Percentiles rank a stretch among this genome's conserved stretches.
These are phyloP conservation scores for Adela reaumurella DNA, from an alignment of 2,888 invertebrate genomes.

Conservation along the genomic window DNA sequence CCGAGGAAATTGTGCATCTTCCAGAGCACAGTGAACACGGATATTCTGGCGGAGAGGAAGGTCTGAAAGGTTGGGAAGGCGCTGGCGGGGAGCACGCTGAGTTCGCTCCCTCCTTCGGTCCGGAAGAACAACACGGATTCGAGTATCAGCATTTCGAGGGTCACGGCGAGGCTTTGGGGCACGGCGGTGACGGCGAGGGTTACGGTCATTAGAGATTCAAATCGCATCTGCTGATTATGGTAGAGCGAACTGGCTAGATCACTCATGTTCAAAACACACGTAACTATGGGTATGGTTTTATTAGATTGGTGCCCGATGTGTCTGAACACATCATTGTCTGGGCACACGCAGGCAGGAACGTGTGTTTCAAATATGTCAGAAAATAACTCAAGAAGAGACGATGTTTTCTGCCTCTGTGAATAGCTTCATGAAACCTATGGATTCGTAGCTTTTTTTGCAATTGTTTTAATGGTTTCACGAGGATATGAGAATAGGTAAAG, in stretches of 20 bases:
- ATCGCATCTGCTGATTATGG: background rate
- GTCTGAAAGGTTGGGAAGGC: background rate
- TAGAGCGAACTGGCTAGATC: background rate
- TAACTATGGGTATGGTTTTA: too few relatives aligned
- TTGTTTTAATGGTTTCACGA: too few relatives aligned
- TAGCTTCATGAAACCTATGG: too few relatives aligned
- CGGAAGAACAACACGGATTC: conserved; percentile 3
- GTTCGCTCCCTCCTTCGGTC: background rate
- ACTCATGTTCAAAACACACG: background rate
- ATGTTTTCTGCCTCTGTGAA: too few relatives aligned
- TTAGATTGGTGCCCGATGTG: too few relatives aligned
- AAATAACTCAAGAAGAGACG: too few relatives aligned
- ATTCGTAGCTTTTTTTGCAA: too few relatives aligned
- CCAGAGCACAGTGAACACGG: conserved; percentile 20
- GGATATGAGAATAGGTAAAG: too few relatives aligned
- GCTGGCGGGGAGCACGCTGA: conserved; percentile 9
- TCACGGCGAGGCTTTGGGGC: conserved; percentile 18
- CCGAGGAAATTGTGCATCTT: conserved; percentile 17
- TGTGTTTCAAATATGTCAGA: too few relatives aligned
- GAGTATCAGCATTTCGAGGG: conserved; percentile 20
- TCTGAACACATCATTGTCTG: too few relatives aligned
- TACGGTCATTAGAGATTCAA: conserved; percentile 34
- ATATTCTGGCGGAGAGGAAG: conserved; percentile 20
- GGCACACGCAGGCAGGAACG: too few relatives aligned
- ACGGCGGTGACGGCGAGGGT: conserved; percentile 20